Evolutionary conservation across 2,113 vertebrate genomes (phyloP).

Genomic region (Leptocoma aspasia): DNA sequence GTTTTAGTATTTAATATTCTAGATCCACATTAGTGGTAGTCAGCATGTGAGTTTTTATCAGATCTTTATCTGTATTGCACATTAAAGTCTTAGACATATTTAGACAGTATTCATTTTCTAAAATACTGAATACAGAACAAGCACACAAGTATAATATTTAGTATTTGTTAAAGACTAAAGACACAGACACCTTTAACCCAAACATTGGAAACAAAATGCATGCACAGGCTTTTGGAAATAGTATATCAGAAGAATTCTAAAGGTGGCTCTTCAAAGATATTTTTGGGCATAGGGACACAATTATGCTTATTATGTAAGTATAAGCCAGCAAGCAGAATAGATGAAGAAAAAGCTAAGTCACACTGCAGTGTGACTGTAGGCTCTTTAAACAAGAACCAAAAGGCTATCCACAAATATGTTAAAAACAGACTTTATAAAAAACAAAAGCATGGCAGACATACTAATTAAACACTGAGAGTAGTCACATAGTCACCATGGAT

Average conservation of each 20-base stretch:
- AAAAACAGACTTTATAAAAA: background rate
- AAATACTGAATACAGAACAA: slow-evolving; percentile 15
- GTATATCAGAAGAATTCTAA: slow-evolving; percentile 32
- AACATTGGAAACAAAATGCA: background rate
- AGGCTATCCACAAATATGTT: background rate
- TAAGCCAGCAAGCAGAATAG: background rate
- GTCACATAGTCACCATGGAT: background rate
- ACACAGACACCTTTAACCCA: background rate
- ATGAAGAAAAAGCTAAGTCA: background rate
- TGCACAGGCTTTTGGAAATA: slow-evolving; percentile 27
- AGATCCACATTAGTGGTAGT: slow-evolving; percentile 19
- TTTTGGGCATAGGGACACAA: background rate
- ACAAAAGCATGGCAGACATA: background rate
- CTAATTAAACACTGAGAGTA: background rate
- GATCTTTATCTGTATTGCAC: background rate
- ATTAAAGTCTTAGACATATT: slow-evolving; percentile 25
- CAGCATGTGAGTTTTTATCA: slow-evolving; percentile 5
- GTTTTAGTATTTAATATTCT: slow-evolving; percentile 58
- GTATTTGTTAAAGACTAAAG: background rate
- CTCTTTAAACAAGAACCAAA: slow-evolving; percentile 18
- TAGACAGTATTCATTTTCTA: slow-evolving; percentile 18
- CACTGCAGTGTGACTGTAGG: background rate
- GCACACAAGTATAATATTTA: background rate
- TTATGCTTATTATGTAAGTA: background rate
- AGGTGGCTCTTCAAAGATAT: slow-evolving; percentile 35